phyloP scores from a whole-genome alignment of 2,113 vertebrate genomes.

The Strix aluco region DNA sequence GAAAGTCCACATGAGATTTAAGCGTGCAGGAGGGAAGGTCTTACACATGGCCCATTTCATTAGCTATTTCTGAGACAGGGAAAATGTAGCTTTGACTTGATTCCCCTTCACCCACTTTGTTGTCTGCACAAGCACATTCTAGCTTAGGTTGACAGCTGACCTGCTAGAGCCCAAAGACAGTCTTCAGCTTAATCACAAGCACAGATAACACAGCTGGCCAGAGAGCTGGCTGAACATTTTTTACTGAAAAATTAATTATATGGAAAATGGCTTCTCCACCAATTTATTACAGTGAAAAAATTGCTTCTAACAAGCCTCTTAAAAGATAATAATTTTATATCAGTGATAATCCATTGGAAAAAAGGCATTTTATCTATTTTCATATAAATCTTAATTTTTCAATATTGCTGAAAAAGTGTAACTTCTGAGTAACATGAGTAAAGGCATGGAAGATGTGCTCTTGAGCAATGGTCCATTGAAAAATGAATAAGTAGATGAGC shows the following conservation, averaged over 20 bases:
- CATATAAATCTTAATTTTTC: slow-evolving; percentile 17
- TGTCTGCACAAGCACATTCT: neutral
- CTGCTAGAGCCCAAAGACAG: neutral
- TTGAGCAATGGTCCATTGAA: slow-evolving; percentile 12
- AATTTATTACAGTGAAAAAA: neutral
- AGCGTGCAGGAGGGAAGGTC: neutral
- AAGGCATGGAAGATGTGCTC: neutral
- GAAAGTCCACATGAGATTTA: neutral
- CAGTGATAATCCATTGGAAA: neutral
- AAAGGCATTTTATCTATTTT: neutral
- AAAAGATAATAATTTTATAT: neutral
- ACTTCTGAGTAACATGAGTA: neutral
- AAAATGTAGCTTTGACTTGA: neutral
- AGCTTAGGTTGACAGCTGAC: neutral
- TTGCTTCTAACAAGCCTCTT: neutral
- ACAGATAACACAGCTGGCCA: neutral
- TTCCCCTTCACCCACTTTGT: neutral
- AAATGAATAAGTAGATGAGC: slow-evolving; percentile 13
- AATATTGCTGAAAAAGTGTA: neutral
- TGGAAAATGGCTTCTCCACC: neutral
- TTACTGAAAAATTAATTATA: neutral
- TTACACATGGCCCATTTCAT: rapidly evolving
- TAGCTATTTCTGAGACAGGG: neutral
- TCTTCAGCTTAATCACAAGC: neutral
- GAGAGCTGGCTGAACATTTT: neutral